These are phyloP conservation scores for Pseudomyrmex dendroicus DNA, from an alignment of 1,140 invertebrate species.

Conservation along the genomic window DNA sequence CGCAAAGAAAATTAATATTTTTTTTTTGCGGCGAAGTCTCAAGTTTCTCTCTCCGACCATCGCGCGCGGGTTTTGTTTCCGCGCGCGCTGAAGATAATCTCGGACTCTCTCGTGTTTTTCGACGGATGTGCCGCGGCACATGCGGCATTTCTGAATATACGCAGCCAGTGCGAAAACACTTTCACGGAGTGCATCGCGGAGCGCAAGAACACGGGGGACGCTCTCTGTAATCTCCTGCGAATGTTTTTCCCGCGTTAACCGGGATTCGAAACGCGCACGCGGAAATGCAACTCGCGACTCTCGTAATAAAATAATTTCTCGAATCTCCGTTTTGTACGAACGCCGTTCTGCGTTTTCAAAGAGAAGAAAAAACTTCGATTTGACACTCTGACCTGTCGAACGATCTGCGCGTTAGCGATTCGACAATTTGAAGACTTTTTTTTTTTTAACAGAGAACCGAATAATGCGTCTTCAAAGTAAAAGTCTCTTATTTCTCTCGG, in stretches of 20 bases:
- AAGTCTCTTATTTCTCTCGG: not conserved
- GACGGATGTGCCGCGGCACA: not conserved
- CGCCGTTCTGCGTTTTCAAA: not conserved
- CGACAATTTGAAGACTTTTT: not conserved
- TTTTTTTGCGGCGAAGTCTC: conserved; percentile 4
- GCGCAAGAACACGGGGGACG: not conserved
- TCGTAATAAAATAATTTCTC: not conserved
- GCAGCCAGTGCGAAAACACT: conserved; percentile 1
- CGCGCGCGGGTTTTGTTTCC: not conserved
- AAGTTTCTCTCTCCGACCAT: not conserved
- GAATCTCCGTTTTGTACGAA: not conserved
- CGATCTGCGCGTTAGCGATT: not conserved
- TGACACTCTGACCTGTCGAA: not conserved
- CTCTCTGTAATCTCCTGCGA: conserved; percentile 43
- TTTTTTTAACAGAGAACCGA: not conserved
- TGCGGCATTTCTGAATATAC: conserved; percentile 3
- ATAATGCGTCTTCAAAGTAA: not conserved
- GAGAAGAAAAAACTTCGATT: not conserved
- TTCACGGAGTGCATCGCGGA: conserved; percentile 20
- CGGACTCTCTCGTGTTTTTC: conserved; percentile 25
- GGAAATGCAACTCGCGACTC: not conserved
- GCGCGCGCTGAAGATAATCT: conserved; percentile 7
- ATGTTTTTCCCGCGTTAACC: conserved; percentile 31
- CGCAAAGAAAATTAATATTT: not conserved
- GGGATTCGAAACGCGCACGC: not conserved